Base-by-base conservation (phyloP, 2,797 vertebrate species). In the Scarus forsteni region DNA sequence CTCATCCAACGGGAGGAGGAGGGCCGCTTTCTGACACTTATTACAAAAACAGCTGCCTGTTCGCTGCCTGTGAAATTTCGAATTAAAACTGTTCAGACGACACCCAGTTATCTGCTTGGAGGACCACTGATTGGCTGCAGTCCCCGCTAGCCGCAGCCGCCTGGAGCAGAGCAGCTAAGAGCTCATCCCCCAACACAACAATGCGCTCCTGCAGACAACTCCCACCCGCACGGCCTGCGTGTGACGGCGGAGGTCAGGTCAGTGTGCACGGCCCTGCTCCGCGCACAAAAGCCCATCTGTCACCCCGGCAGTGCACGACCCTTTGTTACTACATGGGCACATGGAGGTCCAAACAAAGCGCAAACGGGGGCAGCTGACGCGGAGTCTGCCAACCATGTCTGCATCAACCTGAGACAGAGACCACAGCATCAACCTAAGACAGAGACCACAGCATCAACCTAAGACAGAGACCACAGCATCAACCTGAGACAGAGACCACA, bases 121-220 rank as follows among this genome's bases (percentile, higher is more conserved):
- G 77, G 73, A 76, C 84, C 85, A 85, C 83, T 88, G 68, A 81
- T 69, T 67, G 55, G 75, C 60, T 73, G 51, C 57, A 85, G 70
- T 69, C 74, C 45, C 75, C 77, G 85, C 77, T 87, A 89, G 81
- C 87, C 76, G 77, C 77, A 77, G 83, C 76, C 86, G 85, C 91
- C 81, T 89, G 86, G 85, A 78, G 60, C 77, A 64, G 80, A 60
- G 53, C 50, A 54, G 65, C 71, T 57, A 73, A 78, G 65, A 80
- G 83, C 87, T 88, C 90, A 88, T 90, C 92, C 91, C 89, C 92
- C 92, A 91, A 89, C 88, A 92, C 81, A 93, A 93, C 92, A 93
- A 93, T 91, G 92, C 92, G 82, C 80, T 77, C 89, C 78, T 82
- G 42, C 87, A 91, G 92, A 90, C 83, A 90, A 90, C 92, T 92